Conservation (phyloP, 2,113 vertebrate species). For the Protobothrops mucrosquamatus region DNA sequence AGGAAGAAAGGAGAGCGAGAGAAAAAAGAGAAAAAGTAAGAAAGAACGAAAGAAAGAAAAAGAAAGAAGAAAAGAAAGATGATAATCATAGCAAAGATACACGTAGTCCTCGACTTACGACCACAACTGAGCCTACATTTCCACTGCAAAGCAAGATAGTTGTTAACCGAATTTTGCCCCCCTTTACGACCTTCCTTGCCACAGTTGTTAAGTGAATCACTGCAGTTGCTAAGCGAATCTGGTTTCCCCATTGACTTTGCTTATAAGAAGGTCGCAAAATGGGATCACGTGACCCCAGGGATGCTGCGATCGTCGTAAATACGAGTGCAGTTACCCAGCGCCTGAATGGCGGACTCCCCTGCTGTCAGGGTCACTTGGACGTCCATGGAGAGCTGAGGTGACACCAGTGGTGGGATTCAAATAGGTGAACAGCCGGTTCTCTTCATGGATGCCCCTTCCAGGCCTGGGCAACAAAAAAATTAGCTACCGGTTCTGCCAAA, state of each 20-base stretch:
- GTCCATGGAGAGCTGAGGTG: not conserved
- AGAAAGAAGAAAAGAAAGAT: too few relatives aligned
- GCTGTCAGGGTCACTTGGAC: not conserved
- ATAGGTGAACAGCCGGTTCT: too few relatives aligned
- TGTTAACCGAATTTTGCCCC: not conserved
- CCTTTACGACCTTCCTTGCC: not conserved
- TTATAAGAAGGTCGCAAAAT: not conserved
- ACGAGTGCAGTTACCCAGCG: not conserved
- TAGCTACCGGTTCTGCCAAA: too few relatives aligned
- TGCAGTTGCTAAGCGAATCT: not conserved
- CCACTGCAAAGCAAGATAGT: not conserved
- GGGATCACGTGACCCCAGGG: not conserved
- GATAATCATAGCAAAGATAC: too few relatives aligned
- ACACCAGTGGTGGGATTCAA: too few relatives aligned
- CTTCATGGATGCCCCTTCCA: too few relatives aligned
- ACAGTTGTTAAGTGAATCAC: not conserved
- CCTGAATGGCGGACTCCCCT: too few relatives aligned
- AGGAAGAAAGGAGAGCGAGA: too few relatives aligned
- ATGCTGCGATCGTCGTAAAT: not conserved
- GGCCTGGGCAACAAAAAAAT: too few relatives aligned
- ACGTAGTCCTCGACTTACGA: not conserved
- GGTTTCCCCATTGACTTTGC: not conserved
- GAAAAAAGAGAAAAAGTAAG: too few relatives aligned
- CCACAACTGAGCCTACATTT: not conserved
- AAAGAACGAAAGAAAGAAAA: too few relatives aligned